Evolutionary conservation across 37 sponge, comb jelly and placozoan genomes (phyloP).

Genomic region (Ianthella basta): DNA sequence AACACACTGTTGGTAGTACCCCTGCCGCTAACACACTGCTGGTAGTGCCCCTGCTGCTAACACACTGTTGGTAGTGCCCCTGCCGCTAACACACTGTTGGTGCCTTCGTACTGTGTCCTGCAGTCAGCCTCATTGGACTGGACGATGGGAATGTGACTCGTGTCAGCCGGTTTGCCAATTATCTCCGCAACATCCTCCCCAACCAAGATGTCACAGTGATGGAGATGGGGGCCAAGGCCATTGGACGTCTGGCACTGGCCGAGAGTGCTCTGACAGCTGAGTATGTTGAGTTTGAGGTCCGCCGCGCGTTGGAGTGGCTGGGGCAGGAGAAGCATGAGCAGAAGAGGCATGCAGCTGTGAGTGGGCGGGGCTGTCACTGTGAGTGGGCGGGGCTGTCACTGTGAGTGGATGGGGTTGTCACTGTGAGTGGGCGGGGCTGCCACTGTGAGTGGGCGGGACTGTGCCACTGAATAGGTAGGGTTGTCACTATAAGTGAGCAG

Average conservation of each 20-base stretch:
- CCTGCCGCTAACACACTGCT: too few relatives aligned
- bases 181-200: conserved; percentile 81
- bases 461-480: not conserved
- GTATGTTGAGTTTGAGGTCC: conserved; percentile 92
- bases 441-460: not conserved
- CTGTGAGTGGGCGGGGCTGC: conserved; percentile 13
- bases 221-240: conserved; percentile 85
- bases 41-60: not conserved
- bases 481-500: conserved; percentile 3
- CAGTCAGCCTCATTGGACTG: conserved; percentile 78
- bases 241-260: conserved; percentile 83
- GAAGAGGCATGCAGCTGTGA: conserved; percentile 82
- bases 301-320: conserved; percentile 86
- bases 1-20: too few relatives aligned
- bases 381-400: not conserved
- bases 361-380: not conserved
- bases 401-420: not conserved
- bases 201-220: conserved; percentile 69
- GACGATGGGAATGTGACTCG: conserved; percentile 66
- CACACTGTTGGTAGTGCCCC: not conserved
- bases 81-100: too few relatives aligned
- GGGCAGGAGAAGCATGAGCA: conserved; percentile 51
- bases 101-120: conserved; percentile 2
- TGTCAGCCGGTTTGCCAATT: conserved; percentile 79
- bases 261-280: conserved; percentile 89